Evolutionary conservation across 2,113 vertebrate species (phyloP).

Genomic region (Zapus hudsonius): DNA sequence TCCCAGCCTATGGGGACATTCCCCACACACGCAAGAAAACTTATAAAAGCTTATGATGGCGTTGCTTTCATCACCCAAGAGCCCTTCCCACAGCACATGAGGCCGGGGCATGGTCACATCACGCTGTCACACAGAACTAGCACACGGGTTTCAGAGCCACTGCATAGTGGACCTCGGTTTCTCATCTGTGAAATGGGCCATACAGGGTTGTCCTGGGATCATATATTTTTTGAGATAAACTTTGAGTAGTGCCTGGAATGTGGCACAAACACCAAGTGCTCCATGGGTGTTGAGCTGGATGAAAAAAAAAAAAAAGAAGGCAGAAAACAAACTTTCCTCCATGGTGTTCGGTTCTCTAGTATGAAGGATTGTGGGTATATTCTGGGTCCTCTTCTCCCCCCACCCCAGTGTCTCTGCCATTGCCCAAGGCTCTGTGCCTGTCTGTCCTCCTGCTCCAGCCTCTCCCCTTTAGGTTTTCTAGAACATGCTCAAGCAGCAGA

Average conservation of each 20-base stretch:
- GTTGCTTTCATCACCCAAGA: neutral
- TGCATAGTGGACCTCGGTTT: no score
- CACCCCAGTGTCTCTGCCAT: neutral
- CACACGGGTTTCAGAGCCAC: fast-evolving
- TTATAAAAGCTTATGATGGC: fast-evolving
- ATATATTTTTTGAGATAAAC: neutral
- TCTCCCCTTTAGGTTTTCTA: neutral
- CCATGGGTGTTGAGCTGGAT: no score
- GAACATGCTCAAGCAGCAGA: neutral
- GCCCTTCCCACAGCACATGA: neutral
- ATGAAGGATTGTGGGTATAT: no score
- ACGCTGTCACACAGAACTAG: neutral
- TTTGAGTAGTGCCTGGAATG: neutral
- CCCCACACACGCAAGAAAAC: neutral
- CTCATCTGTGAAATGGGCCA: neutral
- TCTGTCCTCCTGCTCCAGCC: neutral
- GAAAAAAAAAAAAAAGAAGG: neutral
- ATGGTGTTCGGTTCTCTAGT: neutral
- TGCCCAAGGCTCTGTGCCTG: no score
- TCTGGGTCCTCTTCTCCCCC: neutral
- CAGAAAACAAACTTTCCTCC: neutral
- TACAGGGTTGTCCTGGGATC: neutral
- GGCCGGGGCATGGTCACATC: no score
- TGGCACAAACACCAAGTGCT: neutral
- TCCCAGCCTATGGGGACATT: neutral